Base-by-base conservation (phyloP, 2,113 vertebrate species). In the Cochlearius cochlearius region DNA sequence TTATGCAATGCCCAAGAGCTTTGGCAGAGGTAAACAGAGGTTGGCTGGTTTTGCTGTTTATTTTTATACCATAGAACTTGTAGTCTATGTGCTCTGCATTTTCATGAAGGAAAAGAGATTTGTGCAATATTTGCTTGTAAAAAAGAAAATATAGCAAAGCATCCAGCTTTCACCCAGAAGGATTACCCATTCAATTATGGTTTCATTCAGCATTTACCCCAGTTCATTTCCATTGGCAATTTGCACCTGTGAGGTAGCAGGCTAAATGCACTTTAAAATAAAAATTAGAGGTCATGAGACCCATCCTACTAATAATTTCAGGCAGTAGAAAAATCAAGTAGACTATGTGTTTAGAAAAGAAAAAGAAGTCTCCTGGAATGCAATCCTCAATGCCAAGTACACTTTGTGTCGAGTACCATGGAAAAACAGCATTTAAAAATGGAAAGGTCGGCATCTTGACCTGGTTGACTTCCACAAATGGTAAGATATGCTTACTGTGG, bases 401-500 rank as follows among this genome's bases (percentile, higher is more conserved):
- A 85, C 77, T 97, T 97, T 95, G 94, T 97, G 53, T 90, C 71
- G 81, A 85, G 67, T 80, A 95, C 63, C 50, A 36, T 38, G 71
- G 96, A 96, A 95, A 96, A 96, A 90, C 32, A 94, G 58, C 69
- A 80, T 78, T 75, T 94, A 95, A 97, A 96, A 97, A 95, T 29
- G 77, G 94, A 96, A 97, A 94, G 91, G 84, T 91, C 21, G 0
- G 38, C 22, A 85, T 86, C 83, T 64, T 95, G 95, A 95, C 91
- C 97, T 85, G 38, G 1, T 91, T 92, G 80, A 84, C 81, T 95
- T 95, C 96, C 95, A 92, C 92, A 95, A 95, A 95, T 96, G 94
- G 97, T 91, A 97, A 97, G 95, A 96, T 92, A 92, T 95, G 91
- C 94, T 90, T 72, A 60, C 32, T 87, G 38, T 58, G 71, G 53